Evolutionary conservation across 1,140 invertebrate species (phyloP).

Genomic region (Drosophila chauvacae): DNA sequence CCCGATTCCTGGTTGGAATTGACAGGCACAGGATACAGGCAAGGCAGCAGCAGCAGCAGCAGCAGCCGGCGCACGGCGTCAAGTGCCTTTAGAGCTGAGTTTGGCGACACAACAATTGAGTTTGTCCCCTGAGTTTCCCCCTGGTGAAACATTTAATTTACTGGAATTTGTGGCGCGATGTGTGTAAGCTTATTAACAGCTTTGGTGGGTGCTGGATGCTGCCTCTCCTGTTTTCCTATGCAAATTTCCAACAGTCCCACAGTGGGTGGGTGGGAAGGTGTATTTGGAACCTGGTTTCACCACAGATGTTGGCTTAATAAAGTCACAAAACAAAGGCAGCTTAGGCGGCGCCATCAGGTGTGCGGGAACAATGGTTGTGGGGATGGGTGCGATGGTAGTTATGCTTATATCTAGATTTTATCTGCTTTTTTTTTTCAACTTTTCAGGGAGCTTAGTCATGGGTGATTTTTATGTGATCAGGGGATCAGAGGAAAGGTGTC

Average conservation of each 20-base stretch:
- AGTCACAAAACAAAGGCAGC: constrained; percentile 35
- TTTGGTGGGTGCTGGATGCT: constrained; percentile 12
- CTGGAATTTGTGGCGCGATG: constrained; percentile 69
- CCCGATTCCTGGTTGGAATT: constrained; percentile 56
- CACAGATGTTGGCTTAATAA: constrained; percentile 39
- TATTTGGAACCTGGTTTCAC: not conserved
- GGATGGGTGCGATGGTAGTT: not conserved
- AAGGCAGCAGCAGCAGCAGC: constrained; percentile 35
- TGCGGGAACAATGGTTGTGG: constrained; percentile 14
- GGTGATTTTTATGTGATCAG: not conserved
- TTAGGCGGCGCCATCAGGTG: constrained; percentile 13
- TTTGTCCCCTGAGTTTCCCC: constrained; percentile 35
- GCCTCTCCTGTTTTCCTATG: constrained; percentile 73
- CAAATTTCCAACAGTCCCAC: constrained; percentile 54
- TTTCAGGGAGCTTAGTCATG: not conserved
- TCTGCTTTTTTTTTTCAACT: not conserved
- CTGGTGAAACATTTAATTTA: constrained; percentile 78
- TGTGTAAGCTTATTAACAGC: constrained; percentile 80
- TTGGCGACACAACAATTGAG: constrained; percentile 75
- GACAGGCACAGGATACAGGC: constrained; percentile 72
- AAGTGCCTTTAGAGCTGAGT: constrained; percentile 69
- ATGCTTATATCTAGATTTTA: not conserved
- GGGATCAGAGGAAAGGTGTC: not conserved
- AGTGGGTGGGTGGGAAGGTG: not conserved
- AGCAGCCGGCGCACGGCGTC: constrained; percentile 41